Evolutionary conservation across 2,113 vertebrate genomes (phyloP), one percentile per base, ranked within the genome.

Genomic region (Marmota monax): DNA sequence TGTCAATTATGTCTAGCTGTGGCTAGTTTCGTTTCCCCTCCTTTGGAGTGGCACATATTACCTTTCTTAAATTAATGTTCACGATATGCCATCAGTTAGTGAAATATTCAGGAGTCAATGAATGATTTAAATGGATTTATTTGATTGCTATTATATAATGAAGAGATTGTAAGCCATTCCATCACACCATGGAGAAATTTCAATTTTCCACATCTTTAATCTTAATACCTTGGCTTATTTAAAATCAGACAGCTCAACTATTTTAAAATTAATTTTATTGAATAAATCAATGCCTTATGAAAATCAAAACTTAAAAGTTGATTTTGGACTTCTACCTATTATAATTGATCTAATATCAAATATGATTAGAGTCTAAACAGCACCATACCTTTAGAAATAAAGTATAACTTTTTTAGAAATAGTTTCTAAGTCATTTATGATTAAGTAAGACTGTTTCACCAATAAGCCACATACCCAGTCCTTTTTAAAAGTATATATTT

Each of bases 171-270:
- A 84, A 88, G 7, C 11, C 65, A 84, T 84, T 84, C 67, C 34
- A 67, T 74, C 13, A 89, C 1, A 29, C 48, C 16, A 39, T 20
- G 7, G 16, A 65, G 63, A 84, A 95, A 96, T 80, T 58, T 88
- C 58, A 88, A 92, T 74, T 96, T 92, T 89, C 48, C 32, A 88
- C 58, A 77, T 92, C 32, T 45, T 92, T 89, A 85, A 74, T 67
- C 56, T 94, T 94, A 73, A 79, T 74, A 80, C 29, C 13, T 79
- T 80, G 65, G 20, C 61, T 79, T 91, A 84, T 85, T 96, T 92
- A 61, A 88, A 94, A 88, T 69, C 56, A 85, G 13, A 87, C 74
- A 58, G 76, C 6, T 72, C 23, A 70, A 72, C 13, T 91, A 88
- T 42, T 78, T 84, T 58, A 73, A 61, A 74, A 69, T 79, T 79